A percentile compares a stretch with the other conserved stretches of the same genome.
phyloP scores from a whole-genome alignment of 2,888 invertebrate genomes.

The Asteroscopus sphinx region DNA sequence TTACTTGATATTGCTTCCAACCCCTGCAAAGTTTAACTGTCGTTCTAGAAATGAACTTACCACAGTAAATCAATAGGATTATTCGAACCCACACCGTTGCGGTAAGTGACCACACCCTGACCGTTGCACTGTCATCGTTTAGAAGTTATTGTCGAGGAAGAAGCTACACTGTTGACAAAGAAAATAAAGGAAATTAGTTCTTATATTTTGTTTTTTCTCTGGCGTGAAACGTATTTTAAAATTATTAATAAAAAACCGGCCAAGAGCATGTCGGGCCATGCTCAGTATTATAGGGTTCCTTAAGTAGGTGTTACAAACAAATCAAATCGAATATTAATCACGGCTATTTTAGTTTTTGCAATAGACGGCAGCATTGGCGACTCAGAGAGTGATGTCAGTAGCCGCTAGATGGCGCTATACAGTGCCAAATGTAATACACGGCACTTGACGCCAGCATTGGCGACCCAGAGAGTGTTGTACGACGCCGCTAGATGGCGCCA shows the following conservation, averaged over 20 bases:
- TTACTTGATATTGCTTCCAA: neutral
- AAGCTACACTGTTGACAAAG: slow-evolving; percentile 12
- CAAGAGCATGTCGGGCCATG: too few relatives aligned
- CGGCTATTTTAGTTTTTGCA: too few relatives aligned
- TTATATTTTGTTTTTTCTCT: slow-evolving; percentile 10
- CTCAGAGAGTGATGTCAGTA: too few relatives aligned
- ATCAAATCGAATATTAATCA: too few relatives aligned
- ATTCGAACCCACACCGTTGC: slow-evolving; percentile 21
- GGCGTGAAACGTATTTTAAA: neutral
- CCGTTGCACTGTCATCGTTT: slow-evolving; percentile 5
- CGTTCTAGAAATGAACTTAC: slow-evolving; percentile 5
- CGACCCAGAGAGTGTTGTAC: too few relatives aligned
- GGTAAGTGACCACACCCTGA: slow-evolving; percentile 27
- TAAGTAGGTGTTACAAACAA: too few relatives aligned
- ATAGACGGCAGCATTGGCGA: too few relatives aligned
- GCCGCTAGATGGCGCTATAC: too few relatives aligned
- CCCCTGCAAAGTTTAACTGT: slow-evolving; percentile 5
- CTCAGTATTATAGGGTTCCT: too few relatives aligned
- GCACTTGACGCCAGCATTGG: too few relatives aligned
- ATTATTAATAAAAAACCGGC: slow-evolving; percentile 13
- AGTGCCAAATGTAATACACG: too few relatives aligned
- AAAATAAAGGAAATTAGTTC: slow-evolving; percentile 24
- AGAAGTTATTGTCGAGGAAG: slow-evolving; percentile 18
- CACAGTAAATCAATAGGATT: slow-evolving; percentile 25
- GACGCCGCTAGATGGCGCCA: too few relatives aligned